These are phyloP conservation scores for Lutjanus campechanus DNA, from an alignment of 2,797 vertebrate species.

Conservation along the genomic window DNA sequence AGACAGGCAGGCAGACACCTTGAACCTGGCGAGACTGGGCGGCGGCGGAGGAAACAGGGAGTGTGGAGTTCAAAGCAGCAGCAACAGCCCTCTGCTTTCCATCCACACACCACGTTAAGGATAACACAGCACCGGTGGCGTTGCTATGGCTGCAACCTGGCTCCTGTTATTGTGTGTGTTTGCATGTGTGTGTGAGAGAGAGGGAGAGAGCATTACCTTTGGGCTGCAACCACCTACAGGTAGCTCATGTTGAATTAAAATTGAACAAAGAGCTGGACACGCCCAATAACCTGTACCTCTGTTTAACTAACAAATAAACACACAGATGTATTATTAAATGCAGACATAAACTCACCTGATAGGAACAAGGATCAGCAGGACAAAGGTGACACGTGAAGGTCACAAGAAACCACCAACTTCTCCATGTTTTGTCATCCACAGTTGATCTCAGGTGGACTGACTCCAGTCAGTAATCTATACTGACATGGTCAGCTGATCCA, in stretches of 20 bases:
- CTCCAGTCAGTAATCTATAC: background rate
- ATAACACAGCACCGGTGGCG: constrained; percentile 66
- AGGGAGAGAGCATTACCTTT: constrained; percentile 17
- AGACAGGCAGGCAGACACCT: constrained; percentile 42
- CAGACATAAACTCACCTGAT: constrained; percentile 2
- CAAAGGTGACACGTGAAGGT: constrained; percentile 32
- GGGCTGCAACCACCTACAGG: constrained; percentile 23
- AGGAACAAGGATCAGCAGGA: background rate
- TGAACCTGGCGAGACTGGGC: constrained; percentile 64
- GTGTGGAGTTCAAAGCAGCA: constrained; percentile 62
- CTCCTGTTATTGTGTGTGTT: constrained; percentile 46
- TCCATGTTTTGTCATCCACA: background rate
- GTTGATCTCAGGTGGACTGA: background rate
- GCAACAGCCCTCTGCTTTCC: constrained; percentile 61
- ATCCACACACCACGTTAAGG: constrained; percentile 65
- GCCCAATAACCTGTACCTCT: background rate
- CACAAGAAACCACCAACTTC: constrained; percentile 19
- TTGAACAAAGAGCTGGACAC: background rate
- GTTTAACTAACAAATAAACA: background rate
- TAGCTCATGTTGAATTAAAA: background rate
- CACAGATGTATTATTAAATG: background rate
- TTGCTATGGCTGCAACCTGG: constrained; percentile 82
- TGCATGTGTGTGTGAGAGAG: background rate
- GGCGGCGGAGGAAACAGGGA: constrained; percentile 53
- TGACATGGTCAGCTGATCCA: background rate